Conservation (phyloP, 1,140 invertebrate species). For the Micrasema longulum region DNA sequence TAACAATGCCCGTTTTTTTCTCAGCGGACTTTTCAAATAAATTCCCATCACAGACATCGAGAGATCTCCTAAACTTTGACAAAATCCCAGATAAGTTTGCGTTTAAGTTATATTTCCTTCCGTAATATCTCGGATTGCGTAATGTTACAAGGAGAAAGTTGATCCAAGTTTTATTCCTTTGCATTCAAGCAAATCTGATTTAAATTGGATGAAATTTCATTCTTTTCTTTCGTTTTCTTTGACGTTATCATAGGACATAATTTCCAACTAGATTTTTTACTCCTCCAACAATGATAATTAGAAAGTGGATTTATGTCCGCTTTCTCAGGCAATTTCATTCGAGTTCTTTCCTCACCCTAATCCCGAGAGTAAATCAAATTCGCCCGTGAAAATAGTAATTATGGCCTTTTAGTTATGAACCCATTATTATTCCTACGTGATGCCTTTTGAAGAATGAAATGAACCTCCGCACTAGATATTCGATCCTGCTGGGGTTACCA, state of each 20-base stretch:
- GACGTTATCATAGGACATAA: conserved; percentile 26
- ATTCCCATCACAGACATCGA: conserved; percentile 17
- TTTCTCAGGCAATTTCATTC: background rate
- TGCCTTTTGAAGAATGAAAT: background rate
- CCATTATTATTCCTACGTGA: background rate
- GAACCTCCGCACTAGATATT: no score
- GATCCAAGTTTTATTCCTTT: conserved; percentile 43
- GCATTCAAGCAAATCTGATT: conserved; percentile 53
- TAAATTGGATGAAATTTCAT: conserved; percentile 54
- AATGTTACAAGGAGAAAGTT: conserved; percentile 14
- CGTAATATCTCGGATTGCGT: conserved; percentile 25
- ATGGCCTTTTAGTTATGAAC: background rate
- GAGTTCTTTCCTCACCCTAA: no score
- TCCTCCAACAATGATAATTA: conserved; percentile 33
- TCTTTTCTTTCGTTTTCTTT: conserved; percentile 32
- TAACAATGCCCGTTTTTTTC: background rate
- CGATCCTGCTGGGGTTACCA: no score
- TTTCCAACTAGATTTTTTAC: conserved; percentile 22
- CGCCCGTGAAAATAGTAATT: background rate
- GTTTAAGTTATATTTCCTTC: conserved; percentile 20
- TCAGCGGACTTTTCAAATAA: conserved; percentile 23
- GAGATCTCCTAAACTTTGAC: conserved; percentile 30
- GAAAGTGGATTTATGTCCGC: conserved; percentile 35
- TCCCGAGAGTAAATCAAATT: no score
- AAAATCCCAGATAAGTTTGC: conserved; percentile 15